Conservation (phyloP, 2,888 invertebrate species). For the Rhodophaea formosa region DNA sequence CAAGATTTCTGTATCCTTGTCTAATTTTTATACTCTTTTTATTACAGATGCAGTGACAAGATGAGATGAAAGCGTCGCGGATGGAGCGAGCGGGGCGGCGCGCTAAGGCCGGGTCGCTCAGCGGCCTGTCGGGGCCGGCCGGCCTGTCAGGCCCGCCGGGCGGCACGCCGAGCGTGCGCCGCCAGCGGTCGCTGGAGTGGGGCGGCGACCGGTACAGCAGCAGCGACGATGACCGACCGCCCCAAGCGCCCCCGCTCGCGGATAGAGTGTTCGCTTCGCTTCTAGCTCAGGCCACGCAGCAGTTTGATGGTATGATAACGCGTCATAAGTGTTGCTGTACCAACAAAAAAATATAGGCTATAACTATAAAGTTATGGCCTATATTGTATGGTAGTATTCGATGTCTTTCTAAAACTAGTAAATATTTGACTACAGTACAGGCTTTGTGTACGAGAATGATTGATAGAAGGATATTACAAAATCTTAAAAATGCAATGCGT, state of each 20-base stretch:
- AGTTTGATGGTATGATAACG: slow-evolving; percentile 61
- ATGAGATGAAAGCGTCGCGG: slow-evolving; percentile 61
- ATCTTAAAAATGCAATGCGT: no score
- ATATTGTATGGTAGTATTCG: no score
- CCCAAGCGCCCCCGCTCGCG: slow-evolving; percentile 72
- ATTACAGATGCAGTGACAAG: slow-evolving; percentile 54
- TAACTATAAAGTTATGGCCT: no score
- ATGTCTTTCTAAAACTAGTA: no score
- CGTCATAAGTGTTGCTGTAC: no score
- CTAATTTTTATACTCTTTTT: slow-evolving; percentile 6
- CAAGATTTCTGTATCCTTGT: neutral
- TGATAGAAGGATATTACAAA: no score
- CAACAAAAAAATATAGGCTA: no score
- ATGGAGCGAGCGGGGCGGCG: slow-evolving; percentile 75
- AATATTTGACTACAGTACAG: no score
- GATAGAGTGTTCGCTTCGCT: slow-evolving; percentile 77
- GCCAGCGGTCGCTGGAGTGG: slow-evolving; percentile 82
- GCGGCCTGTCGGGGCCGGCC: slow-evolving; percentile 59
- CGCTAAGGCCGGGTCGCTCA: slow-evolving; percentile 70
- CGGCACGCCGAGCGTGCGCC: slow-evolving; percentile 56
- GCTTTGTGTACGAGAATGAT: no score
- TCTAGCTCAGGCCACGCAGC: slow-evolving; percentile 78
- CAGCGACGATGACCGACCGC: slow-evolving; percentile 76
- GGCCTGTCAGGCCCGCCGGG: slow-evolving; percentile 48
- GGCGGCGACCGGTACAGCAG: slow-evolving; percentile 81